Base-by-base conservation (phyloP, 2,113 vertebrate genomes). In the Saguinus imperator region DNA sequence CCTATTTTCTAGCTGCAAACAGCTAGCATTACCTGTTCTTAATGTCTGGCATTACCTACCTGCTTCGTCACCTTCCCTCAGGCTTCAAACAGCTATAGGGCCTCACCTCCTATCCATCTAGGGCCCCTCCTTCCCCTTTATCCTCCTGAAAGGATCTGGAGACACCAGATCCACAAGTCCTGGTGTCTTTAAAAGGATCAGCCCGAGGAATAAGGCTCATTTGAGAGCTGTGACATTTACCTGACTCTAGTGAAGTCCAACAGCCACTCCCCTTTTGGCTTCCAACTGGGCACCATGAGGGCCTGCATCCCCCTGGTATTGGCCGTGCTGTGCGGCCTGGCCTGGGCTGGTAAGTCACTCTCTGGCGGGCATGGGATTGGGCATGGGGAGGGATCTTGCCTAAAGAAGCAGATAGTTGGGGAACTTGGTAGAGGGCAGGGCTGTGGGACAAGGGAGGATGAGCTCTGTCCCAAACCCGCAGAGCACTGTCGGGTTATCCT, bases 331-430 rank as follows among this genome's bases (percentile, higher is more conserved):
- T 98, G 95, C 8, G 29, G 97, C 72, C 70, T 98, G 96, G 84
- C 96, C 85, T 98, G 97, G 92, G 96, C 97, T 32, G 98, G 98
- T 98, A 90, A 98, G 98, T 98, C 5, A 0, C 61, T 61, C 40
- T 43, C 75, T 52, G 85, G 55, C 21, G 77, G 61, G 57, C 27
- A 50, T n/a, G 52, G 70, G 20, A 61, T 37, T 50, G 13, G 14
- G 20, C 37, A 14, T 90, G 48, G 70, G 8, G 21, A 79, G 40
- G 25, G 35, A n/a, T 32, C 58, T 80, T 61, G 40, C 9, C 11
- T 72, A 40, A 89, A 80, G 68, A 87, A 70, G 25, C 27, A 43
- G 80, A 89, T 35, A 4, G 13, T 3, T 61, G 72, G 64, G 23
- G 40, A n/a, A 35, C 25, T 23, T 58, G 89, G 75, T 50, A 23